A percentile compares a stretch with the other conserved stretches of the same genome.
Conservation (phyloP, 2,113 vertebrate species). For the Colaptes auratus region DNA sequence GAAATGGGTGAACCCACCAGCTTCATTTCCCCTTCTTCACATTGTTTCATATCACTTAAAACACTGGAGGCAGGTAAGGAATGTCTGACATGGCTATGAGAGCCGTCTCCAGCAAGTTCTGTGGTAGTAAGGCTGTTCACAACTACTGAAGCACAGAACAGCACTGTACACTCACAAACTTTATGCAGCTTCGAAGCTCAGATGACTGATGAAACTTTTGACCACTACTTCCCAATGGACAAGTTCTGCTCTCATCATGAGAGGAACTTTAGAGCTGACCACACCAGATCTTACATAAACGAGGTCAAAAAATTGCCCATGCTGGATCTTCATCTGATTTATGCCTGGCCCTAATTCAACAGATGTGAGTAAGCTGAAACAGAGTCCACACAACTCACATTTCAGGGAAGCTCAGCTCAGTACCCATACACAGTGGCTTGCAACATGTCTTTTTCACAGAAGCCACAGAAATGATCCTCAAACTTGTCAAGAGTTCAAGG, state of each 20-base stretch:
- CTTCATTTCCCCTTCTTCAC: neutral
- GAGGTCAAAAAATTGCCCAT: neutral
- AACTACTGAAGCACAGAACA: neutral
- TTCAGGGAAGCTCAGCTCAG: conserved; percentile 1
- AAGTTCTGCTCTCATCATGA: neutral
- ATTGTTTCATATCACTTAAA: neutral
- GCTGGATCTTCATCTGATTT: neutral
- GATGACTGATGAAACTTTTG: neutral
- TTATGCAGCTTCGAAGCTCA: neutral
- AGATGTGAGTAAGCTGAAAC: neutral
- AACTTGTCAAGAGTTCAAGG: neutral
- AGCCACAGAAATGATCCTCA: neutral
- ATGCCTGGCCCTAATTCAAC: neutral
- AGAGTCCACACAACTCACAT: neutral
- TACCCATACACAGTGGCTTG: neutral
- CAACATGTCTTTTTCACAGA: neutral
- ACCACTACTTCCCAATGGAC: neutral
- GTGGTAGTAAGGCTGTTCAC: neutral
- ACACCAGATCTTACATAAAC: neutral
- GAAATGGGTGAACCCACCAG: neutral
- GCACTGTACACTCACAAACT: neutral
- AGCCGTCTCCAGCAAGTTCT: neutral
- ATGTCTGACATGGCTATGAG: neutral
- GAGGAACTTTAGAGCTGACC: neutral
- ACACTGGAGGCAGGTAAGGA: neutral